These are phyloP conservation scores for Philereme vetulata DNA, from an alignment of 2,888 invertebrate genomes.

Conservation along the genomic window DNA sequence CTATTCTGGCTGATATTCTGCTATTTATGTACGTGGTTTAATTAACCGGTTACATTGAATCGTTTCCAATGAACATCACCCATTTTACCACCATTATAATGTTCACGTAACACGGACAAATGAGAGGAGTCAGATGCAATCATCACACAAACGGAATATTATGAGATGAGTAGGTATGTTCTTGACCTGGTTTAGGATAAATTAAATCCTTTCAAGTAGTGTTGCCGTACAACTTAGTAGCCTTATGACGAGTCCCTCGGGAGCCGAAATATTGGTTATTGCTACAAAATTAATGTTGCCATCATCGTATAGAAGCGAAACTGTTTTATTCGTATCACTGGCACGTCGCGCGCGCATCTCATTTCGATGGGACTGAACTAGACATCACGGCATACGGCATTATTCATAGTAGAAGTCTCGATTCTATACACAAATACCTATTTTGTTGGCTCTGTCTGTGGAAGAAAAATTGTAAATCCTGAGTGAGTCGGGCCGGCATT, in stretches of 20 bases:
- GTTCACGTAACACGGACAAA: constrained; percentile 48
- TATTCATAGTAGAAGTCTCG: background rate
- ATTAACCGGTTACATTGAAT: background rate
- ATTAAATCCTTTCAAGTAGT: constrained; percentile 52
- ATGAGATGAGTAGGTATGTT: constrained; percentile 49
- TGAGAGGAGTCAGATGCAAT: constrained; percentile 41
- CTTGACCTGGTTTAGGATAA: constrained; percentile 55
- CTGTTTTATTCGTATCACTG: background rate
- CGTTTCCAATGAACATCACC: constrained; percentile 6
- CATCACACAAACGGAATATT: constrained; percentile 42
- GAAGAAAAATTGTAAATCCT: constrained; percentile 36
- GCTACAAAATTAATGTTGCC: constrained; percentile 1
- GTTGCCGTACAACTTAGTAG: constrained; percentile 34
- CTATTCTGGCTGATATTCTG: too few relatives aligned
- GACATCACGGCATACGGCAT: too few relatives aligned
- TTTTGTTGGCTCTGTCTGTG: constrained; percentile 13
- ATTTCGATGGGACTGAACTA: too few relatives aligned
- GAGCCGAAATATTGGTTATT: constrained; percentile 32
- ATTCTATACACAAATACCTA: constrained; percentile 13
- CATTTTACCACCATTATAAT: constrained; percentile 13
- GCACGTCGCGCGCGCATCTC: too few relatives aligned
- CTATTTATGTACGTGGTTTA: too few relatives aligned
- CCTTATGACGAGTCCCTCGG: constrained; percentile 30
- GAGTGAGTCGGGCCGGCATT: constrained; percentile 31
- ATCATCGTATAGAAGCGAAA: constrained; percentile 9